A percentile compares a stretch with the other conserved stretches of the same genome.
Conservation (phyloP, 2,888 invertebrate species). For the Eurytoma adleriae region DNA sequence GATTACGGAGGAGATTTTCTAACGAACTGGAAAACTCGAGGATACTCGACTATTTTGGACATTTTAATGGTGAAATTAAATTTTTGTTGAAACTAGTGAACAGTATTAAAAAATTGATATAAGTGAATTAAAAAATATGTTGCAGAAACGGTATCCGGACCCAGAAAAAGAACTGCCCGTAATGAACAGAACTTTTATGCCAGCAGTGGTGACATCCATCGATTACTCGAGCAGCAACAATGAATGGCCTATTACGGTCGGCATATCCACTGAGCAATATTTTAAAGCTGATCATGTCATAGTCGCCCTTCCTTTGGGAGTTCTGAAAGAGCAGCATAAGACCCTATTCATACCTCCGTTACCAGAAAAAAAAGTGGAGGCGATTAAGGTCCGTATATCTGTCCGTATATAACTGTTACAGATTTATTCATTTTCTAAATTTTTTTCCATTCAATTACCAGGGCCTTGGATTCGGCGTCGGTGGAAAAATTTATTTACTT, state of each 20-base stretch:
- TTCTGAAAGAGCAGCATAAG: slow-evolving; percentile 79
- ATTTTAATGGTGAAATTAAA: slow-evolving; percentile 65
- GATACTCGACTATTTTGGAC: slow-evolving; percentile 61
- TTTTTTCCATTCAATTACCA: slow-evolving; percentile 61
- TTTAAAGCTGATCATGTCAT: slow-evolving; percentile 82
- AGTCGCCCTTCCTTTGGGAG: slow-evolving; percentile 84
- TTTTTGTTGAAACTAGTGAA: too few relatives aligned
- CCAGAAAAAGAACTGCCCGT: slow-evolving; percentile 67
- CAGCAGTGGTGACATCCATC: slow-evolving; percentile 59
- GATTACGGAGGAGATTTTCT: slow-evolving; percentile 9
- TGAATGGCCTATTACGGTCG: slow-evolving; percentile 66
- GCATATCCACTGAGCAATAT: slow-evolving; percentile 76
- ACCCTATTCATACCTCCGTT: slow-evolving; percentile 79
- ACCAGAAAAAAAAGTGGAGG: slow-evolving; percentile 77
- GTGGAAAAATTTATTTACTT: slow-evolving; percentile 82
- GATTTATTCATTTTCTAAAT: too few relatives aligned
- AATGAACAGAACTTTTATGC: slow-evolving; percentile 64
- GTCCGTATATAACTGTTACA: neutral
- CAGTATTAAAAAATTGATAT: too few relatives aligned
- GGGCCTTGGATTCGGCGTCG: slow-evolving; percentile 81
- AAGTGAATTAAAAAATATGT: neutral
- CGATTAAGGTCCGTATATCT: slow-evolving; percentile 74
- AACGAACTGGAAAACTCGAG: slow-evolving; percentile 36
- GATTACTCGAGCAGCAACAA: slow-evolving; percentile 73
- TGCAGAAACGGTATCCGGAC: slow-evolving; percentile 68